Conservation (phyloP, 1,140 invertebrate species). For the Lepidurus couesii region DNA sequence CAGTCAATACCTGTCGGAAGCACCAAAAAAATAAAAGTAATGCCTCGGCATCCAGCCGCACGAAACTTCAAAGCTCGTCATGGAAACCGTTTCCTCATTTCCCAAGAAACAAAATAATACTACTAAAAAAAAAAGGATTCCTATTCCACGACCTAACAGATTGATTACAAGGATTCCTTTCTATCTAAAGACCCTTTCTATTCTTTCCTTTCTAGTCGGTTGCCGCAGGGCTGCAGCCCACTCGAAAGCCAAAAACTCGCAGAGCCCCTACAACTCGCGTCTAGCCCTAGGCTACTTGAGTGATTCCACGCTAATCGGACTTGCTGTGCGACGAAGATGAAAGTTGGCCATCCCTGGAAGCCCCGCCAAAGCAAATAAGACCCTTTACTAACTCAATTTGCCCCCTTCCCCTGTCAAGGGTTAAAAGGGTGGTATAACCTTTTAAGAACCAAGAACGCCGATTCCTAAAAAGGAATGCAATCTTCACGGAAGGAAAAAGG, state of each 20-base stretch:
- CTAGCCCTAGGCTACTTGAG: neutral
- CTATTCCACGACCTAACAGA: too few species aligned
- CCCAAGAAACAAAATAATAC: neutral
- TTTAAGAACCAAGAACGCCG: neutral
- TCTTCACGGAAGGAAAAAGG: neutral
- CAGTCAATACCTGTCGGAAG: neutral
- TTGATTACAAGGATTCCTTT: too few species aligned
- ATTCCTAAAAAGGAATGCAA: neutral
- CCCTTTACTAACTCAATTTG: neutral
- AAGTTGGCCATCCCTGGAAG: constrained; percentile 2
- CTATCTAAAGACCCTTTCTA: too few species aligned
- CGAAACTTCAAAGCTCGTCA: neutral
- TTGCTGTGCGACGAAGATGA: neutral
- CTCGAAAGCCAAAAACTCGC: neutral
- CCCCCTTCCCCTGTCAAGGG: neutral
- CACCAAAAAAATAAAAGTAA: neutral
- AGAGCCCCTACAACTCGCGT: neutral
- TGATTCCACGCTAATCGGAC: constrained; percentile 14
- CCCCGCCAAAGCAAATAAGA: constrained; percentile 6
- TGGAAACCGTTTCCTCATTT: constrained; percentile 7
- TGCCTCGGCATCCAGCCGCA: neutral
- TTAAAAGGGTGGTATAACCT: constrained; percentile 1
- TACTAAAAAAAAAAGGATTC: too few species aligned
- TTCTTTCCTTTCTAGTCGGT: too few species aligned
- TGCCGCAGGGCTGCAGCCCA: neutral